Base-by-base conservation (phyloP, 2,113 vertebrate genomes). In the Holacanthus passer region DNA sequence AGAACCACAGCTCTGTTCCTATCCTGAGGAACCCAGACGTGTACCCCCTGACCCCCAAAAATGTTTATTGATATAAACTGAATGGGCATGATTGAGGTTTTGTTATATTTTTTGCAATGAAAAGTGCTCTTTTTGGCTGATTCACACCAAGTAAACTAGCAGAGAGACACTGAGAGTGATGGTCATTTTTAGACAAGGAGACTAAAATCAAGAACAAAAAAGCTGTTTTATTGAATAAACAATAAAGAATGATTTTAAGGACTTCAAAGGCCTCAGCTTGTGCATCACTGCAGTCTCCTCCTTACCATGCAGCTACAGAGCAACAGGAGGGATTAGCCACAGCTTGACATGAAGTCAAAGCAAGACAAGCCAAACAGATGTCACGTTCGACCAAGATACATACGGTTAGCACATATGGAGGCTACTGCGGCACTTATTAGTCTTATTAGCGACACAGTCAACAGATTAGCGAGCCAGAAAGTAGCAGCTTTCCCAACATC, bases 321-420 rank as follows among this genome's bases (percentile, higher is more conserved):
- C 64, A 78, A 78, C 85, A 69, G 70, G 71, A 79, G 59, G 79
- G 77, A 88, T 85, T 41, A 47, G 69, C 55, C 77, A 75, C 59
- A 87, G 85, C 67, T 71, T 85, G 82, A 87, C 68, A 81, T 59
- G n/a, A 73, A 85, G 70, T 85, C 66, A 88, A 76, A 83, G 29
- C 72, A 84, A 88, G 79, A 75, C 69, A 79, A 83, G 73, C 69
- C 70, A 79, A 89, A 85, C 74, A 89, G 82, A 90, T 82, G 81
- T 82, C 45, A 41, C 50, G 66, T 86, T 78, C 58, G 47, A 81
- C 82, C 68, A 72, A 62, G 73, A 83, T 66, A 60, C 58, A 81
- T 50, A 89, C 32, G 9, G 60, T 81, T 45, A 74, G 56, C 37
- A 45, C 68, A 77, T 76, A 67, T 11, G 24, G 45, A 83, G 62